Base-by-base conservation (phyloP, 2,888 invertebrate genomes). In the Temnothorax unifasciatus region DNA sequence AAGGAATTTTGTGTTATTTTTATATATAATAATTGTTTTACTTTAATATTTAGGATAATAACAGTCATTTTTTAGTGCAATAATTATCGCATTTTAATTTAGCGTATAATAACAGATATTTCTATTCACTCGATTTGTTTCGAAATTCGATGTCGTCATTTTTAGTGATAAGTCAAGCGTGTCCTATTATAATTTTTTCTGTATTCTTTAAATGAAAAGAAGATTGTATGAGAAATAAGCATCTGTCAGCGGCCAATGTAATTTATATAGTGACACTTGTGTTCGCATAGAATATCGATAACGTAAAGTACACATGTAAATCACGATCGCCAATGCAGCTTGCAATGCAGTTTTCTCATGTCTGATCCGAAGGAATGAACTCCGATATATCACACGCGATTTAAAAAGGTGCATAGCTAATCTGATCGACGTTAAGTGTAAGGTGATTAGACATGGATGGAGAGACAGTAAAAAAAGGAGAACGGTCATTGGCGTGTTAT, bases 221-320 rank as follows among this genome's bases (percentile, higher is more conserved):
- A 21, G 11, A 8, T 15, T 21, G 13, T 29, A 21, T 21, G 11
- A 64, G 21, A 61, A 59, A 61, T 15, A 29, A 5, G 1, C 8
- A 64, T 8, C 18, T 54, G 52, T 54, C 15, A 50, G 1, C 52
- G 6, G 4, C 4, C 15, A 2, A 44, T n/a, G 13, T 54, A 38
- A 64, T 76, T 44, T 68, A 57, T 68, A 57, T 34, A 68, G 3
- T 52, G 66, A 11, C 66, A 68, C 54, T 29, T 68, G n/a, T 41
- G 34, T n/a, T 34, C 29, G 1, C 2, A 34, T 15, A 18, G 3
- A 44, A 44, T 8, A 25, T 6, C 1, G 13, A 6, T 50, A 50
- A 18, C 6, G 21, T 1, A 44, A 74, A 29, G 59, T 9, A 29
- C 9, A n/a, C 5, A 44, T 29, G 29, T 38, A 76, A 76, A 13